Conservation (phyloP, 2,113 vertebrate species). For the Hippocampus zosterae region DNA sequence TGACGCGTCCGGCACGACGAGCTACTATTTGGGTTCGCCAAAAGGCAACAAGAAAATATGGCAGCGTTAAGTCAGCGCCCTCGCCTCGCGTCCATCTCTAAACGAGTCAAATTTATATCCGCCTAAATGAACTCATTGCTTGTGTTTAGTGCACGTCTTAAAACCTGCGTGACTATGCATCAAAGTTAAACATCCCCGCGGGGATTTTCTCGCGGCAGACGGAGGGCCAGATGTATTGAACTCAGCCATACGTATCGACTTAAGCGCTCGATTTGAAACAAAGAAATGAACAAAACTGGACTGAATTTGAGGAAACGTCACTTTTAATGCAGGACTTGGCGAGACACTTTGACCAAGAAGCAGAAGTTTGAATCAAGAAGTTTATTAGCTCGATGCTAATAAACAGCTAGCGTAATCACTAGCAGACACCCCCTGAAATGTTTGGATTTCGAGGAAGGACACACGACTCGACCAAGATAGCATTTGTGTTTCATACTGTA, state of each 20-base stretch:
- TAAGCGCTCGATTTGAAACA: conserved; percentile 29
- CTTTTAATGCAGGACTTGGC: not conserved
- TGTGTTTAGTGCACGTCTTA: conserved; percentile 47
- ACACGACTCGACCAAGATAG: not conserved
- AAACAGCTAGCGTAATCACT: not conserved
- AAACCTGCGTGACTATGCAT: conserved; percentile 55
- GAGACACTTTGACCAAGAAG: not conserved
- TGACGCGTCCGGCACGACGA: not conserved
- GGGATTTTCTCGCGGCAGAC: conserved; percentile 56
- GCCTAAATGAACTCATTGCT: conserved; percentile 33
- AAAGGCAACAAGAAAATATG: not conserved
- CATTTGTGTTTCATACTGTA: not conserved
- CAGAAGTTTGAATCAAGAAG: too few species aligned
- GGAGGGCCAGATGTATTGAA: conserved; percentile 50
- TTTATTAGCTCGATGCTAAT: not conserved
- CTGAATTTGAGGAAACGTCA: not conserved
- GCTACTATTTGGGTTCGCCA: not conserved
- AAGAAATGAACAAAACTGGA: conserved; percentile 21
- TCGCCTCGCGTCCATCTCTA: not conserved
- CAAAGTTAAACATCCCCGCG: conserved; percentile 53
- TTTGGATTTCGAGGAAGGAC: conserved; percentile 3
- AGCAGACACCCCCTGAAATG: not conserved
- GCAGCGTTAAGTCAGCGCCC: not conserved
- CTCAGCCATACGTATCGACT: conserved; percentile 39
- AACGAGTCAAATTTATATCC: conserved; percentile 34